phyloP scores from a whole-genome alignment of 2,797 vertebrate species.

The Crypturellus tataupa region DNA sequence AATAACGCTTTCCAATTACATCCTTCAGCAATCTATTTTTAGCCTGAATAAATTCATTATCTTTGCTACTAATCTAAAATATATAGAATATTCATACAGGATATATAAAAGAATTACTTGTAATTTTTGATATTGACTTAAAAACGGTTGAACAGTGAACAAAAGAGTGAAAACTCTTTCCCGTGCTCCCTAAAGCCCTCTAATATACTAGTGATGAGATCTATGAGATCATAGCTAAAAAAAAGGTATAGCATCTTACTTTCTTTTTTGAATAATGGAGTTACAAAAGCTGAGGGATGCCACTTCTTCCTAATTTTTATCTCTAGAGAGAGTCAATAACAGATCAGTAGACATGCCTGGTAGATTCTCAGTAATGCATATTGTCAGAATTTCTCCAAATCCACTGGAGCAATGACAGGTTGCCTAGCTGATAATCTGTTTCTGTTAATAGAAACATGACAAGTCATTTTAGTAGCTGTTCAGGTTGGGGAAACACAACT shows the following conservation, averaged over 20 bases:
- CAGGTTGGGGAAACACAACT: neutral
- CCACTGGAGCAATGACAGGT: neutral
- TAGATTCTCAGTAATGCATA: neutral
- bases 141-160: neutral
- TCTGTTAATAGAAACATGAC: neutral
- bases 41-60: neutral
- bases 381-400: neutral
- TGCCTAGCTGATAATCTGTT: neutral
- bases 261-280: neutral
- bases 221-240: neutral
- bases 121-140: neutral
- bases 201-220: too few relatives aligned
- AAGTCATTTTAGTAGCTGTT: neutral
- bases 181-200: neutral
- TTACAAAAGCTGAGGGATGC: neutral
- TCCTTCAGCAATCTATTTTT: neutral
- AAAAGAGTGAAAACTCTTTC: neutral
- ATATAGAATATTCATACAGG: neutral
- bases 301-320: neutral
- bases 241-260: fast-evolving
- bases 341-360: neutral
- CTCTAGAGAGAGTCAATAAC: neutral
- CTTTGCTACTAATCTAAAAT: neutral
- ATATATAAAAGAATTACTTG: neutral
- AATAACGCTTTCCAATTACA: neutral